A percentile compares a stretch with the other conserved stretches of the same genome.
Evolutionary conservation across 2,888 invertebrate species (phyloP).

Genomic region (Apamea anceps): DNA sequence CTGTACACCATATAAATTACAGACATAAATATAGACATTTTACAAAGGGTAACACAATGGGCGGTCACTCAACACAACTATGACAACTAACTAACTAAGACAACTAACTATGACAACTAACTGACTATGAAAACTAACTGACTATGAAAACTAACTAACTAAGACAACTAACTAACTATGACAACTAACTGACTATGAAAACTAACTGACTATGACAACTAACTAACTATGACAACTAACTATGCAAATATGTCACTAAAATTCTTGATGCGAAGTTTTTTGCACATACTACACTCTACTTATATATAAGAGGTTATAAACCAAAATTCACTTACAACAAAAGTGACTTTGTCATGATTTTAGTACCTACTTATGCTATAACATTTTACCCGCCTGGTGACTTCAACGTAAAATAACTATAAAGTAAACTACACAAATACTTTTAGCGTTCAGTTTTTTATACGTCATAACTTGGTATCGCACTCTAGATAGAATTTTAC

Average conservation of each 20-base stretch:
- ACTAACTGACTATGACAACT: too few relatives aligned
- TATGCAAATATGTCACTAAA: background rate
- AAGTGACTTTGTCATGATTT: background rate
- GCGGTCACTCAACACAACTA: too few relatives aligned
- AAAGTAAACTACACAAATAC: conserved; percentile 40
- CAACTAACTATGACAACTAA: too few relatives aligned
- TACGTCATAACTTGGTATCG: conserved; percentile 36
- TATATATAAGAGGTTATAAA: background rate
- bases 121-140: too few relatives aligned
- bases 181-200: too few relatives aligned
- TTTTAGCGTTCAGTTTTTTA: conserved; percentile 47
- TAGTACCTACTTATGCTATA: background rate
- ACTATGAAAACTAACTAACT: too few relatives aligned
- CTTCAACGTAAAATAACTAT: conserved; percentile 32
- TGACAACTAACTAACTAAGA: too few relatives aligned
- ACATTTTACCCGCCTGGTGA: conserved; percentile 2
- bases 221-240: too few relatives aligned
- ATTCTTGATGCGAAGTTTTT: background rate
- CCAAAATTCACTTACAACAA: background rate
- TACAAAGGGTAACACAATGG: too few relatives aligned
- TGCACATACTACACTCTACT: background rate
- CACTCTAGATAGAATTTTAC: conserved; percentile 47
- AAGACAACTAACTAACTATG: too few relatives aligned
- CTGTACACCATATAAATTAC: too few relatives aligned
- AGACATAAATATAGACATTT: too few relatives aligned